Conservation (phyloP, 35 echinoderm and acorn worm genomes). For the Apostichopus californicus region DNA sequence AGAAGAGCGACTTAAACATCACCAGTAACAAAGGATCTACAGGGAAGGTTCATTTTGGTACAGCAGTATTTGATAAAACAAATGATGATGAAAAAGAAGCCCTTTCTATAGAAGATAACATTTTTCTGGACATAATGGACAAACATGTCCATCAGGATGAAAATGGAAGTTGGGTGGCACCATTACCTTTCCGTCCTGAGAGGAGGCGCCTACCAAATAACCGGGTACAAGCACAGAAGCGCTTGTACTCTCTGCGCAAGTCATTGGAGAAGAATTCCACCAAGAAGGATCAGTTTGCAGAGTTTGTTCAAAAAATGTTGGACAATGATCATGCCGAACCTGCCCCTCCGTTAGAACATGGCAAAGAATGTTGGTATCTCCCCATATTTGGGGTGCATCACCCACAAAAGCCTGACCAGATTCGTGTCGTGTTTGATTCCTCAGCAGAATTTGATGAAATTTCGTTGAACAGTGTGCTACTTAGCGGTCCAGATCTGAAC, state of each 20-base stretch:
- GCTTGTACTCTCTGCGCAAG: conserved; percentile 16
- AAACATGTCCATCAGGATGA: conserved; percentile 27
- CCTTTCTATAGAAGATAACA: conserved; percentile 40
- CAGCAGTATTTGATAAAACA: conserved; percentile 22
- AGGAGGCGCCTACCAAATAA: conserved; percentile 56
- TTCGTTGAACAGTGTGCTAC: conserved; percentile 35
- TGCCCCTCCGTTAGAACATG: background rate
- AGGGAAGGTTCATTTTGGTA: background rate
- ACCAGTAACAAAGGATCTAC: background rate
- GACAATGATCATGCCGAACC: too few relatives aligned
- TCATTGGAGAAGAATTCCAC: conserved; percentile 31
- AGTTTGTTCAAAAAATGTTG: background rate
- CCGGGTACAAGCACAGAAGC: conserved; percentile 26
- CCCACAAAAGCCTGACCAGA: background rate
- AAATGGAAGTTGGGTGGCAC: conserved; percentile 48
- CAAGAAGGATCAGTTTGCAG: conserved; percentile 36
- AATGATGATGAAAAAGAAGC: conserved; percentile 41
- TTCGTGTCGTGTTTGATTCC: conserved; percentile 50
- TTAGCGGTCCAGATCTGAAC: background rate
- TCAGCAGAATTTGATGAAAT: conserved; percentile 21
- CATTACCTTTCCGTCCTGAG: conserved; percentile 29
- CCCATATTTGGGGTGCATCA: conserved; percentile 47
- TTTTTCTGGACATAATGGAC: conserved; percentile 40
- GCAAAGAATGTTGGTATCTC: background rate
- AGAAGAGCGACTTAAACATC: background rate